Conservation (phyloP, 2,888 invertebrate species). For the Druceiella hillmani region DNA sequence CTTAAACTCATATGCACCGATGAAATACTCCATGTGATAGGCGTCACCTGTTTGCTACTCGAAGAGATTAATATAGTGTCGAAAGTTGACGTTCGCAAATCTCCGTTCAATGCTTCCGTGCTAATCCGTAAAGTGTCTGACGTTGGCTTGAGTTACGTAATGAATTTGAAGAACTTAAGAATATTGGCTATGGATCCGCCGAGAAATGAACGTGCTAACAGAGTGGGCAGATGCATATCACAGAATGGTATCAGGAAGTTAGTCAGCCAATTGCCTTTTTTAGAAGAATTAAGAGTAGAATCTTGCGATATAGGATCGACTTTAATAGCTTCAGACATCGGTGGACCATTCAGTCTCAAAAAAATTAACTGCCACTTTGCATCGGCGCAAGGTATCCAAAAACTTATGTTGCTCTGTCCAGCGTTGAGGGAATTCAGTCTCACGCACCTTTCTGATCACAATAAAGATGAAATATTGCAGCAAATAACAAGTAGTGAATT, state of each 20-base stretch:
- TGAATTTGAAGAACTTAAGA: conserved; percentile 38
- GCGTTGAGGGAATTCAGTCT: conserved; percentile 39
- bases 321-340: conserved; percentile 34
- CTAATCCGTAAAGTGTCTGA: conserved; percentile 46
- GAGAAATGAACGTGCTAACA: conserved; percentile 39
- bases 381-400: conserved; percentile 40
- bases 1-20: conserved; percentile 49
- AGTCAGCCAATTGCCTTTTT: conserved; percentile 37
- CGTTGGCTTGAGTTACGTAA: conserved; percentile 37
- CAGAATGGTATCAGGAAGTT: conserved; percentile 43
- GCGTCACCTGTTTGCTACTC: conserved; percentile 36
- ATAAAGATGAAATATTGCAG: conserved; percentile 42
- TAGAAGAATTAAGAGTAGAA: conserved; percentile 45
- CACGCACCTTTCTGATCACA: conserved; percentile 41
- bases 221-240: conserved; percentile 43
- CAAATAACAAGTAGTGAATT: conserved; percentile 39
- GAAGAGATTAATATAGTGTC: conserved; percentile 49
- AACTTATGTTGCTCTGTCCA: conserved; percentile 43
- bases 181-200: conserved; percentile 46
- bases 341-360: conserved; percentile 39
- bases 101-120: conserved; percentile 45
- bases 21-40: conserved; percentile 43
- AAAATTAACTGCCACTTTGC: conserved; percentile 47
- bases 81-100: conserved; percentile 44
- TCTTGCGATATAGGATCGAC: conserved; percentile 49